Conservation (phyloP, 35 echinoderm and acorn worm species). For the Anneissia japonica region DNA sequence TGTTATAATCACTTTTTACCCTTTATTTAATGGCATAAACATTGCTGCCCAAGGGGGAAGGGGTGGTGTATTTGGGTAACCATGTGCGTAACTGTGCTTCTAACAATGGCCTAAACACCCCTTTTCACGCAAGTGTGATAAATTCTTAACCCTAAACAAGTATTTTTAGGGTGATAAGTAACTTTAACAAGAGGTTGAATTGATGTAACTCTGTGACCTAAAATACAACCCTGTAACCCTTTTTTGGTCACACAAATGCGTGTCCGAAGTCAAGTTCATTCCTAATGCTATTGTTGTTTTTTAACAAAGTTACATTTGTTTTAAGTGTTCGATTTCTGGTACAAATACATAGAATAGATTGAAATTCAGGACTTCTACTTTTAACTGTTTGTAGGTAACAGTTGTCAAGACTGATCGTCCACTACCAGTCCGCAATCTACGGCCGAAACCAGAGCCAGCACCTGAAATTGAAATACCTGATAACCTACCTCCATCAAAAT, state of each 20-base stretch:
- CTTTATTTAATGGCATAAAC: no score
- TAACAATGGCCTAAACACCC: no score
- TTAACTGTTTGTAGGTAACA: slow-evolving; percentile 23
- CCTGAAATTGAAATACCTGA: slow-evolving; percentile 31
- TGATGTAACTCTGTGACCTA: no score
- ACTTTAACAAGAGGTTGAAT: no score
- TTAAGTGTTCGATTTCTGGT: background rate
- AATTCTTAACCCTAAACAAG: no score
- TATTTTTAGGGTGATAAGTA: no score
- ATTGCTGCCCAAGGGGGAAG: no score
- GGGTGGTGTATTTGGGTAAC: no score
- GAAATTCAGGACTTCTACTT: background rate
- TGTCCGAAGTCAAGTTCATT: background rate
- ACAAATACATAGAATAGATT: background rate
- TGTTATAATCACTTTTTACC: no score
- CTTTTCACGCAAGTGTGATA: no score
- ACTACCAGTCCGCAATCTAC: slow-evolving; percentile 19
- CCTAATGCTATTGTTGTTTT: background rate
- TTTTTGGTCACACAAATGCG: background rate
- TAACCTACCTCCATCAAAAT: slow-evolving; percentile 37
- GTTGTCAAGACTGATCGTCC: slow-evolving; percentile 70
- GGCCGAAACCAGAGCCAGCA: slow-evolving; percentile 52
- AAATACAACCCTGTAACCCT: no score
- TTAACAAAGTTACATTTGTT: background rate
- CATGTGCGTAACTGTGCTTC: no score